Evolutionary conservation across 2,113 vertebrate genomes (phyloP), one percentile per base, ranked within the genome.

Genomic region (Vulpes lagopus): DNA sequence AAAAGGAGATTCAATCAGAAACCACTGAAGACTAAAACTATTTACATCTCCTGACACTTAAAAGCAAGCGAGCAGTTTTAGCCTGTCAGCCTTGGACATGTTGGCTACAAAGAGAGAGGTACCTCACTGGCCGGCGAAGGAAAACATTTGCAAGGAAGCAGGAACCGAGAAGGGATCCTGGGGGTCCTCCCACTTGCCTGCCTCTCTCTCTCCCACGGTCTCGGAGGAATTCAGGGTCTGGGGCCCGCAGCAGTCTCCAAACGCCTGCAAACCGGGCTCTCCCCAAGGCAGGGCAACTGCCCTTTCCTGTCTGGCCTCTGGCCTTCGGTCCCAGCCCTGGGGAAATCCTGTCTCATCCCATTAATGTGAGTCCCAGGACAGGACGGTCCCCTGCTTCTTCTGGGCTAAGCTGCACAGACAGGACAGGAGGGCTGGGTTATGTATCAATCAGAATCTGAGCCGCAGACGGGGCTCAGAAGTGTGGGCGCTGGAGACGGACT

Each of bases 1-100:
- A 99, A 99, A 99, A 99, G 98, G 98, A 97, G 98, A 99, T 98
- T 99, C 98, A 98, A 98, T 99, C 98, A 99, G 98, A 99, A 98
- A 98, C 98, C 98, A 98, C 98, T 96, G 98, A 98, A 98, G 97
- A 98, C 97, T 98, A 98, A 98, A 98, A 98, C 98, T 98, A 99
- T 98, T 99, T 98, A 98, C 98, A 97, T 98, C 98, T 98, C 97
- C 98, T 98, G 98, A 98, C 98, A 98, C 98, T 98, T 98, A 98
- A 98, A 98, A 98, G 98, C 98, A 98, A 98, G 97, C 82, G 74
- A 98, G 96, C 98, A 98, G 97, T 98, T 98, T 98, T 89, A 98
- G 96, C 97, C 96, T 98, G 98, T 98, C 98, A 99, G 98, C 98
- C 91, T 67, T 89, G 97, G 97, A 96, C 93, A 88, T 93, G 91